Conservation (phyloP, 1,140 invertebrate species). For the Aradophagus sp. region DNA sequence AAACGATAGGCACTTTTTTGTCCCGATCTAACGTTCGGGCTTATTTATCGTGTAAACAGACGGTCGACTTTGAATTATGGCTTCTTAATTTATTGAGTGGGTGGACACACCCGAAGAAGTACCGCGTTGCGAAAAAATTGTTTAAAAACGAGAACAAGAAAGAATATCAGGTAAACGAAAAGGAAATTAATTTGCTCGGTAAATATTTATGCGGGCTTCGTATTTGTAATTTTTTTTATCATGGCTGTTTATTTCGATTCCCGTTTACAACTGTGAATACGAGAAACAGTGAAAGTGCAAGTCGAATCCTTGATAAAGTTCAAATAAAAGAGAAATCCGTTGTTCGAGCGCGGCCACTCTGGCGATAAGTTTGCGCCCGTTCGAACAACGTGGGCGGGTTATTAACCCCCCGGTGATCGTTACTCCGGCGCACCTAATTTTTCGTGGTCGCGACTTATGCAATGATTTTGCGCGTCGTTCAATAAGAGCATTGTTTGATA, state of each 20-base stretch:
- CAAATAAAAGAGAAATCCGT: slow-evolving; percentile 32
- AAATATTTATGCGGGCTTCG: no score
- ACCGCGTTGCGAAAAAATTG: no score
- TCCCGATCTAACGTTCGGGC: slow-evolving; percentile 23
- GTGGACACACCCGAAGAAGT: background rate
- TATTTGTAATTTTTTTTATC: no score
- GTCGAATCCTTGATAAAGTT: slow-evolving; percentile 13
- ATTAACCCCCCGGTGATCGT: slow-evolving; percentile 11
- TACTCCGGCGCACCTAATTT: slow-evolving; percentile 20
- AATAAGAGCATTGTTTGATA: slow-evolving; percentile 37
- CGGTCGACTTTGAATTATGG: slow-evolving; percentile 18
- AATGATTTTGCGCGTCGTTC: slow-evolving; percentile 23
- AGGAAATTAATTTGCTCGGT: no score
- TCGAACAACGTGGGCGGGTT: slow-evolving; percentile 21
- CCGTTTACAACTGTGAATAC: no score
- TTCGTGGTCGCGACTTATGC: slow-evolving; percentile 15
- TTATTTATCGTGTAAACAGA: slow-evolving; percentile 48
- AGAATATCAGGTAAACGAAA: slow-evolving; percentile 5
- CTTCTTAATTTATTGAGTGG: slow-evolving; percentile 26
- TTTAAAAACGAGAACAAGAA: no score
- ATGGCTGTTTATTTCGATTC: no score
- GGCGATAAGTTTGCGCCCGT: slow-evolving; percentile 10
- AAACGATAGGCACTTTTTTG: slow-evolving; percentile 48
- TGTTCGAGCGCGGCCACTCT: slow-evolving; percentile 17
- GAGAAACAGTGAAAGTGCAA: slow-evolving; percentile 4